Percentiles rank a stretch among this genome's conserved stretches.
Evolutionary conservation across 2,888 invertebrate genomes (phyloP).

Genomic region (Drosophila mettleri): DNA sequence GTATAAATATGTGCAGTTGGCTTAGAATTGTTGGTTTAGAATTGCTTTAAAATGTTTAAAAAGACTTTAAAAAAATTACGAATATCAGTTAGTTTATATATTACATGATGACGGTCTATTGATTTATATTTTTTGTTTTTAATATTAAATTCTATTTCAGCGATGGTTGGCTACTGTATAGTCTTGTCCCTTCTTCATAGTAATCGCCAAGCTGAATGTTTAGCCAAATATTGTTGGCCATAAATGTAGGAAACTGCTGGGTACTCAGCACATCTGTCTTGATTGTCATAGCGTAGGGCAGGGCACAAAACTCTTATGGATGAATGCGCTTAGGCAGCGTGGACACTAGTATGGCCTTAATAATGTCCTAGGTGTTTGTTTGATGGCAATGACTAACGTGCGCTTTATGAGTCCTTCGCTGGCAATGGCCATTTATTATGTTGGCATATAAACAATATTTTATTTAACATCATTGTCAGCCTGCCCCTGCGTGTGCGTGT

Average conservation of each 20-base stretch:
- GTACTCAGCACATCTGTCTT: conserved; percentile 65
- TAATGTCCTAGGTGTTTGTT: conserved; percentile 63
- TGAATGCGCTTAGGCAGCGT: conserved; percentile 3
- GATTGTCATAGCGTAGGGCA: conserved; percentile 65
- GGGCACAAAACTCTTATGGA: conserved; percentile 18
- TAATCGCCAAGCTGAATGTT: background rate
- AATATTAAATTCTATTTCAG: background rate
- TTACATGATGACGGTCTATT: too few relatives aligned
- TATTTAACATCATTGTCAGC: conserved; percentile 79
- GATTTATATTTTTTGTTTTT: background rate
- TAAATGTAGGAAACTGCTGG: conserved; percentile 4
- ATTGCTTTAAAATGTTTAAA: background rate
- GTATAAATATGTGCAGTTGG: background rate
- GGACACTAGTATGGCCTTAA: conserved; percentile 36
- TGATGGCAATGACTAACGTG: conserved; percentile 62
- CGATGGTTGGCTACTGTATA: background rate
- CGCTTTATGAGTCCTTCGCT: conserved; percentile 66
- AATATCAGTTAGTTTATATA: background rate
- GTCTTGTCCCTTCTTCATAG: background rate
- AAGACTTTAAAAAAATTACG: background rate
- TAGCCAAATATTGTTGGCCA: background rate
- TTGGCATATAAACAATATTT: conserved; percentile 78
- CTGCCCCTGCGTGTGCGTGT: conserved; percentile 7
- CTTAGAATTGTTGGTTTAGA: background rate
- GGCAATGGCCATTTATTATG: conserved; percentile 75